Evolutionary conservation across 2,113 vertebrate species (phyloP).

Genomic region (Diphyllodes magnificus): DNA sequence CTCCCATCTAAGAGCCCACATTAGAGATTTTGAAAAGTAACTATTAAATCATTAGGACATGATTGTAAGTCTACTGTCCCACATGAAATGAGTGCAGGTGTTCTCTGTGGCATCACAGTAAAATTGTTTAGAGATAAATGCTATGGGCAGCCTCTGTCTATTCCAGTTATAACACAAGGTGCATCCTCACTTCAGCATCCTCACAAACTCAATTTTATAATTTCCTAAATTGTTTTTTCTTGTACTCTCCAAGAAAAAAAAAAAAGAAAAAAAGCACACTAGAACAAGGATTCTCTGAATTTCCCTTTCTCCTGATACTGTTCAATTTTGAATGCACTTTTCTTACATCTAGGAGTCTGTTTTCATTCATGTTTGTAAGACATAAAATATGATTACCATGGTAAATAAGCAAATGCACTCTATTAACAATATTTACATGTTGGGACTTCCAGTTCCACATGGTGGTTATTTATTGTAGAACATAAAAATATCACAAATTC

Average conservation of each 20-base stretch:
- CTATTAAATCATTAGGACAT: slow-evolving; percentile 19
- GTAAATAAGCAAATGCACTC: neutral
- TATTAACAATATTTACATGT: neutral
- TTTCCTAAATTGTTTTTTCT: neutral
- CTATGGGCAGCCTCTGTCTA: neutral
- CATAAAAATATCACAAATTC: neutral
- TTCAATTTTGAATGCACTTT: neutral
- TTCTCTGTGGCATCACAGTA: neutral
- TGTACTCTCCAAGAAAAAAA: neutral
- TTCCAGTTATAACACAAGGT: neutral
- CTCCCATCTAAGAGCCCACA: neutral
- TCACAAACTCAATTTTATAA: neutral
- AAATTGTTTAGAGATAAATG: neutral
- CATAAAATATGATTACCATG: neutral
- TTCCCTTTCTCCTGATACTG: neutral
- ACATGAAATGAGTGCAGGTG: neutral
- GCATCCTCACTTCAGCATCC: neutral
- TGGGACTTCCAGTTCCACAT: neutral
- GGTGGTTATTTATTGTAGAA: neutral
- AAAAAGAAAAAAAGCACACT: neutral
- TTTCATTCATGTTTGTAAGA: neutral
- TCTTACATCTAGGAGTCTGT: neutral
- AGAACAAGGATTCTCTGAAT: neutral
- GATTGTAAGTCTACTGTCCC: neutral
- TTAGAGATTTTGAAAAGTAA: neutral